These are phyloP conservation scores for Bovichtus diacanthus DNA, from an alignment of 2,797 vertebrate species.

Conservation along the genomic window DNA sequence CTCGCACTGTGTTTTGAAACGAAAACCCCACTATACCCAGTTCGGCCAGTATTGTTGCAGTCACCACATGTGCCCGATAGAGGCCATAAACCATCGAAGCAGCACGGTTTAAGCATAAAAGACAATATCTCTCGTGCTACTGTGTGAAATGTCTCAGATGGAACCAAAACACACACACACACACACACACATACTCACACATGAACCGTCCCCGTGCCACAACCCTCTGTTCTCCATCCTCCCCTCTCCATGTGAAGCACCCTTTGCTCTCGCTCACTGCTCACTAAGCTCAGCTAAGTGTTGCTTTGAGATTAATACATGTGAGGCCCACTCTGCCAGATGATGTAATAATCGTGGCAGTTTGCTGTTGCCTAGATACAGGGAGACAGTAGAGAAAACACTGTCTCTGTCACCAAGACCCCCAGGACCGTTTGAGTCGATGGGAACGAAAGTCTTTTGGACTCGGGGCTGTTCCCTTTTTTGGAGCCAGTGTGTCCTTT, in stretches of 20 bases:
- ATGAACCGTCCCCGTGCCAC: neutral
- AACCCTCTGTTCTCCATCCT: slow-evolving; percentile 34
- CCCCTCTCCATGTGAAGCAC: slow-evolving; percentile 51
- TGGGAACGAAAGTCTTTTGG: slow-evolving; percentile 9
- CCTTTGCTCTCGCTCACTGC: slow-evolving; percentile 56
- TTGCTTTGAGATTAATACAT: slow-evolving; percentile 74
- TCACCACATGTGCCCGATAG: slow-evolving; percentile 1
- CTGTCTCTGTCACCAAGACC: slow-evolving; percentile 57
- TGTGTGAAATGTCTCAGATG: slow-evolving; percentile 12
- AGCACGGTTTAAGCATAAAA: neutral
- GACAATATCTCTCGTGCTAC: neutral
- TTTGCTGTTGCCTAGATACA: slow-evolving; percentile 80
- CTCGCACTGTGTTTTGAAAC: neutral
- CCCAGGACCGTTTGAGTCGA: slow-evolving; percentile 45
- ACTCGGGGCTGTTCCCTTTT: neutral
- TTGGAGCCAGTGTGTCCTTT: neutral
- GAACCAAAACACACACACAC: neutral
- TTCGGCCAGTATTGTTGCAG: slow-evolving; percentile 7
- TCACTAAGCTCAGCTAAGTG: slow-evolving; percentile 68
- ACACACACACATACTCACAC: slow-evolving; percentile 6
- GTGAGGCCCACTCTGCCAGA: slow-evolving; percentile 65
- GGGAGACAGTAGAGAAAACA: slow-evolving; percentile 56
- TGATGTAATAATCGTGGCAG: slow-evolving; percentile 76
- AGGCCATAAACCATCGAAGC: slow-evolving; percentile 15
- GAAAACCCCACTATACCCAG: neutral